Percentiles rank a stretch among this genome's conserved stretches.
phyloP scores from a whole-genome alignment of 2,113 vertebrate species.

The Salvator merianae region DNA sequence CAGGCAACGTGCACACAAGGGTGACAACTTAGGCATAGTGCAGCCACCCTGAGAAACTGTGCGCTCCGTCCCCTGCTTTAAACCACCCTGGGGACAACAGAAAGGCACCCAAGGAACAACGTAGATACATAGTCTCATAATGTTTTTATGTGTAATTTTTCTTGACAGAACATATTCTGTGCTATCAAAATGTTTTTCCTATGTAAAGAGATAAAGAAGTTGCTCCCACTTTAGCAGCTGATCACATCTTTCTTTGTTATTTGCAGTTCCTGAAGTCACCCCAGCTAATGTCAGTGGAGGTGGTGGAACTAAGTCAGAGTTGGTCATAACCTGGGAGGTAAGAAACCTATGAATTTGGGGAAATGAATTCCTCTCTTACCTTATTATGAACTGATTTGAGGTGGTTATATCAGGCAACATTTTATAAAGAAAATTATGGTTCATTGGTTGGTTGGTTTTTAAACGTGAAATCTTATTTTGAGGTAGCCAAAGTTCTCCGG shows the following conservation, averaged over 20 bases:
- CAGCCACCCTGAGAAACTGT: too few species aligned
- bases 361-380: background rate
- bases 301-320: slow-evolving; percentile 94
- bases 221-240: background rate
- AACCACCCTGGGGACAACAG: too few species aligned
- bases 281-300: slow-evolving; percentile 96
- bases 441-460: background rate
- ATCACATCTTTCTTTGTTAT: slow-evolving; percentile 51
- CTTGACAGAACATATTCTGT: too few species aligned
- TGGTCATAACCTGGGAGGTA: slow-evolving; percentile 99
- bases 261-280: slow-evolving; percentile 91
- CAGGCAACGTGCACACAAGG: too few species aligned
- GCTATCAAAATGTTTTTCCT: too few species aligned
- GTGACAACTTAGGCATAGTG: too few species aligned
- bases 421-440: background rate
- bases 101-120: too few species aligned
- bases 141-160: too few species aligned
- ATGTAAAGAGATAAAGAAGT: background rate
- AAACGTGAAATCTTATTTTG: too few species aligned
- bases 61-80: too few species aligned
- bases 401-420: background rate
- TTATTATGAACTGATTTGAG: background rate
- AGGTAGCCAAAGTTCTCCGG: too few species aligned
- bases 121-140: too few species aligned
- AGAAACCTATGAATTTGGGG: slow-evolving; percentile 49